Conservation (phyloP, 2,113 vertebrate species). For the Lycaon pictus region DNA sequence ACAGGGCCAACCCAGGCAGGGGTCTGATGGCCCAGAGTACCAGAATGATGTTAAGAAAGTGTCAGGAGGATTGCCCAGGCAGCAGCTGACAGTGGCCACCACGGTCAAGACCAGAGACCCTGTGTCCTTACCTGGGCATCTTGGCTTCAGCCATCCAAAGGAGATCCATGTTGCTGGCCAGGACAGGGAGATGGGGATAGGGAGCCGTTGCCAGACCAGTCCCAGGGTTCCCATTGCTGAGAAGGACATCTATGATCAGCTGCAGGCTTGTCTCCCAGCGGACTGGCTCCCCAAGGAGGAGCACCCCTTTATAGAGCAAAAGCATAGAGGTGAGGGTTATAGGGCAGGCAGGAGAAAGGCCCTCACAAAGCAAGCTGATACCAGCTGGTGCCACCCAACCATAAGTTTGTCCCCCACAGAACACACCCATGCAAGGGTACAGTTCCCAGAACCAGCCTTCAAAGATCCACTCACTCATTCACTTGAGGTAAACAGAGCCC, state of each 20-base stretch:
- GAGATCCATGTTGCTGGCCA: conserved; percentile 98
- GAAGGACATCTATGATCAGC: conserved; percentile 94
- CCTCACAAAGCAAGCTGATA: neutral
- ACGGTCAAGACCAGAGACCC: neutral
- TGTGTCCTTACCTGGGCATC: conserved; percentile 92
- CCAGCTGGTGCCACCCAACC: neutral
- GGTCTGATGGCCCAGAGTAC: neutral
- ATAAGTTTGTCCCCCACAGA: neutral
- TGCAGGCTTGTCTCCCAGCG: conserved; percentile 98
- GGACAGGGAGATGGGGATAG: conserved; percentile 95
- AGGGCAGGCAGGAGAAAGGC: neutral
- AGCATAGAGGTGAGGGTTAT: neutral
- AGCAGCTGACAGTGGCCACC: neutral
- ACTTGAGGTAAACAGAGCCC: neutral
- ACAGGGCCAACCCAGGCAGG: neutral
- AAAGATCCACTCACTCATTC: neutral
- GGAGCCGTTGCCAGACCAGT: conserved; percentile 82
- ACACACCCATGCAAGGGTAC: neutral
- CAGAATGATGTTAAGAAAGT: neutral
- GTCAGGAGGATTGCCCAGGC: neutral
- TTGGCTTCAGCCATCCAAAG: conserved; percentile 99
- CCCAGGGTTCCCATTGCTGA: conserved; percentile 92
- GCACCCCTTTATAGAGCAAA: conserved; percentile 89
- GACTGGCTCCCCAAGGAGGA: conserved; percentile 97
- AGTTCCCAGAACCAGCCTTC: neutral